These are phyloP conservation scores for Polypedilum vanderplanki DNA, from an alignment of 1,140 invertebrate genomes.

Conservation along the genomic window DNA sequence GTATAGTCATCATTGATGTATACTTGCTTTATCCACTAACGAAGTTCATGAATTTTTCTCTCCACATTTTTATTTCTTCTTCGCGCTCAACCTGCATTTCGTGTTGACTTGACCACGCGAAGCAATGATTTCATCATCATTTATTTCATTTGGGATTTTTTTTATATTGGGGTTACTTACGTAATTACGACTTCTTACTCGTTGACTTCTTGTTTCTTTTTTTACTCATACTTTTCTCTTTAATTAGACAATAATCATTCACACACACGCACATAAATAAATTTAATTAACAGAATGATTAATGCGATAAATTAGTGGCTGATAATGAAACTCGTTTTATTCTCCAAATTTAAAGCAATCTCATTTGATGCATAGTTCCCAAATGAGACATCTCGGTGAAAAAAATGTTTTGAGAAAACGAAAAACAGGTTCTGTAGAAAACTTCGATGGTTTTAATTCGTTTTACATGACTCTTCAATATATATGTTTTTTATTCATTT, in stretches of 20 bases:
- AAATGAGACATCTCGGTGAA: neutral
- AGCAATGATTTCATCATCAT: constrained; percentile 2
- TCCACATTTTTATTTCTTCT: neutral
- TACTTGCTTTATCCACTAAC: neutral
- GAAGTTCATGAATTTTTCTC: constrained; percentile 1
- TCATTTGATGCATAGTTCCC: constrained; percentile 3
- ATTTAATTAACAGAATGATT: no score
- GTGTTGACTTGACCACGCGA: neutral
- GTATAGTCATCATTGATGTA: no score
- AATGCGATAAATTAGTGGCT: no score
- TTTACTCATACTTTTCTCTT: no score
- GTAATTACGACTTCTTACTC: neutral
- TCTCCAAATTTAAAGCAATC: neutral
- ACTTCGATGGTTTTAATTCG: neutral
- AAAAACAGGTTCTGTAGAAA: constrained; percentile 26
- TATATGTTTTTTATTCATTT: neutral
- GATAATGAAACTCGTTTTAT: no score
- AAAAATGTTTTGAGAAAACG: constrained; percentile 12
- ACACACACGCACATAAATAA: no score
- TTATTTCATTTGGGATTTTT: neutral
- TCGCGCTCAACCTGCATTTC: neutral
- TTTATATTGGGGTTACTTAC: neutral
- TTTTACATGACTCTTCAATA: neutral
- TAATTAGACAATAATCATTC: no score
- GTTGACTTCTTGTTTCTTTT: no score